Evolutionary conservation across 2,888 invertebrate species (phyloP), one percentile per base, ranked within the genome.

Genomic region (Agrochola circellaris): DNA sequence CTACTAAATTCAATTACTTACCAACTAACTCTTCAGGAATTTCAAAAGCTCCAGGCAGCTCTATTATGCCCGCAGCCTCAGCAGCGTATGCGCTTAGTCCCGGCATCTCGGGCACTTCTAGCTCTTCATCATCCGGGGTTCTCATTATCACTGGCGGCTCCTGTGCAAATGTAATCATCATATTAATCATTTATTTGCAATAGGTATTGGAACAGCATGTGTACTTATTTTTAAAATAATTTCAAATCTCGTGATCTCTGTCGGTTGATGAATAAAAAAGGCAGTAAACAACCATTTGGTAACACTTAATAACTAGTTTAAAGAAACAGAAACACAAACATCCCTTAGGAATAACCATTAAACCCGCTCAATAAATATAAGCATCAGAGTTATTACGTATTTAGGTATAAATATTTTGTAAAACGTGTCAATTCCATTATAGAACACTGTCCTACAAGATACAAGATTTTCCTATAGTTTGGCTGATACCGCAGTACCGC

Each of bases 11-110:
- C 15, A 51, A n/a, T n/a, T 17, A n/a, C 67, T 75, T 81, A 91
- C 93, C 91, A 82, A 89, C 76, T 67, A 93, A 86, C 64, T 94
- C 93, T 79, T 94, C 94, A 5, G 93, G 91, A 9, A 91, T 84
- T 76, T 91, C 90, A 11, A 81, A 65, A 13, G 42, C n/a, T 34
- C 17, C 84, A 42, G 76, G 79, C 0, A 75, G 84, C 1, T 79
- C 79, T 8, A 85, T 6, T 17, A 1, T 75, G 11, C 58, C 60
- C 6, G 79, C 80, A 4, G 8, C 9, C 0, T 79, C 77, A 0
- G 62, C 17, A 69, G 48, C 0, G 26, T 73, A 38, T 61, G 23
- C 26, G 20, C 42, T 62, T 0, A 73, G 70, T 23, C 69, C 78
- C 0, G 84, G 70, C 9, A 84, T 86, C 58, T 89, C 90, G 20